A percentile compares a stretch with the other conserved stretches of the same genome.
phyloP scores from a whole-genome alignment of 1,140 invertebrate species.

The Bradynema listronoti region DNA sequence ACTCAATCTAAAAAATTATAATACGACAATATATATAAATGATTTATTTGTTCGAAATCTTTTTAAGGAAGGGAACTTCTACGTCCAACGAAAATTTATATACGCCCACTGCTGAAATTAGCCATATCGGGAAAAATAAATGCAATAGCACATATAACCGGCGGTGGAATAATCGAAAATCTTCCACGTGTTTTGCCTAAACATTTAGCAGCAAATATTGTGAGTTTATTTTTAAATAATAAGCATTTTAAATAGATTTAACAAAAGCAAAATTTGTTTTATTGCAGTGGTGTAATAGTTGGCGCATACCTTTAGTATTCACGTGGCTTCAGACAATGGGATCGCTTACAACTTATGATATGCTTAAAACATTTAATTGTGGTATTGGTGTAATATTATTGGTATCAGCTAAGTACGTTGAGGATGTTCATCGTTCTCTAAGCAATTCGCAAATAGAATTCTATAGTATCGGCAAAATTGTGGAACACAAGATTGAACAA shows the following conservation, averaged over 20 bases:
- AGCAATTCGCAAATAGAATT: too few species aligned
- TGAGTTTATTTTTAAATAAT: constrained; percentile 1
- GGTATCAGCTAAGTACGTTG: constrained; percentile 62
- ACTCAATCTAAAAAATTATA: neutral
- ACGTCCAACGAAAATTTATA: constrained; percentile 84
- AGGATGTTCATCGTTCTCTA: neutral
- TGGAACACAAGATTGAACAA: too few species aligned
- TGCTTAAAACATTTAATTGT: constrained; percentile 82
- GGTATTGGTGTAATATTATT: constrained; percentile 80
- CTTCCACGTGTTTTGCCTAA: constrained; percentile 68
- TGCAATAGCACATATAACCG: constrained; percentile 87
- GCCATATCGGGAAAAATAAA: constrained; percentile 70
- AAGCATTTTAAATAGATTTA: constrained; percentile 1
- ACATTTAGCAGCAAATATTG: constrained; percentile 43
- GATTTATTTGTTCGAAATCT: too few species aligned
- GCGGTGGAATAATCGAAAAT: constrained; percentile 85
- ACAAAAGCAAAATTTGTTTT: neutral
- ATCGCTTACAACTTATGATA: constrained; percentile 69
- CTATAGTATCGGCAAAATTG: too few species aligned
- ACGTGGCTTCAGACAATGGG: constrained; percentile 65
- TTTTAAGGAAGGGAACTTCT: constrained; percentile 74
- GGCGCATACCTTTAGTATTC: constrained; percentile 61
- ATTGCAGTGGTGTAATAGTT: constrained; percentile 27
- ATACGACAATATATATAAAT: neutral
- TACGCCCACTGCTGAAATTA: constrained; percentile 69